Conservation (phyloP, 2,113 vertebrate genomes). For the Phycodurus eques region DNA sequence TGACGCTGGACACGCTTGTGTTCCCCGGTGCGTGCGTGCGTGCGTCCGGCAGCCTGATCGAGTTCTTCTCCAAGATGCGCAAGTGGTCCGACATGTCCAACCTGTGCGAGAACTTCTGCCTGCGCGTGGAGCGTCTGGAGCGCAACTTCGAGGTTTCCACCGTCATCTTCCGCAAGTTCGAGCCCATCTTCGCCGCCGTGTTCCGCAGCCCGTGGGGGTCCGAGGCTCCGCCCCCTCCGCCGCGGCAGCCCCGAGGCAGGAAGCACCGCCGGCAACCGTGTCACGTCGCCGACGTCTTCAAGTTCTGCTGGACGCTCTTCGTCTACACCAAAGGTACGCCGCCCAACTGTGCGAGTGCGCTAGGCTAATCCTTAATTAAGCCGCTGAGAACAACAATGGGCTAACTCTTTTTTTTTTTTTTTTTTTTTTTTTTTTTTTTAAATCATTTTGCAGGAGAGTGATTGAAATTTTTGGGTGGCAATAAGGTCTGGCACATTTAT, state of each 20-base stretch:
- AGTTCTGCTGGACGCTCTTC: slow-evolving; percentile 98
- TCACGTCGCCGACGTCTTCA: slow-evolving; percentile 87
- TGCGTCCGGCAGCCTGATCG: slow-evolving; percentile 80
- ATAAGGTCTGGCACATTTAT: no score
- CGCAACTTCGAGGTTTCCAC: slow-evolving; percentile 97
- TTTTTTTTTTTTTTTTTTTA: no score
- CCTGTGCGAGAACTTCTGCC: slow-evolving; percentile 84
- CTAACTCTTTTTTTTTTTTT: no score
- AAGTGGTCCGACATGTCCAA: slow-evolving; percentile 98
- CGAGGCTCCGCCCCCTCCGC: slow-evolving; percentile 68
- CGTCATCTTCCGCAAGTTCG: slow-evolving; percentile 95
- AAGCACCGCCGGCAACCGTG: slow-evolving; percentile 90
- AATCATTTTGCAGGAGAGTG: no score
- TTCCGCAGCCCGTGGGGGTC: slow-evolving; percentile 85
- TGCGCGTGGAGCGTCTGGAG: slow-evolving; percentile 86
- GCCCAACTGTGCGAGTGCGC: neutral
- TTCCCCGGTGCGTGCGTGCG: no score
- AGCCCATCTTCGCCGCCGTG: slow-evolving; percentile 95
- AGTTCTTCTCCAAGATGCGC: slow-evolving; percentile 99
- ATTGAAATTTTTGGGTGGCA: no score
- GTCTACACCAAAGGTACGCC: slow-evolving; percentile 93
- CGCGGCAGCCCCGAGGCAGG: slow-evolving; percentile 83
- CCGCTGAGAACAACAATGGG: no score
- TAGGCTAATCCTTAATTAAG: neutral
- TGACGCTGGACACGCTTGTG: neutral